Evolutionary conservation across 1,140 invertebrate species (phyloP).

Genomic region (Halesus radiatus): DNA sequence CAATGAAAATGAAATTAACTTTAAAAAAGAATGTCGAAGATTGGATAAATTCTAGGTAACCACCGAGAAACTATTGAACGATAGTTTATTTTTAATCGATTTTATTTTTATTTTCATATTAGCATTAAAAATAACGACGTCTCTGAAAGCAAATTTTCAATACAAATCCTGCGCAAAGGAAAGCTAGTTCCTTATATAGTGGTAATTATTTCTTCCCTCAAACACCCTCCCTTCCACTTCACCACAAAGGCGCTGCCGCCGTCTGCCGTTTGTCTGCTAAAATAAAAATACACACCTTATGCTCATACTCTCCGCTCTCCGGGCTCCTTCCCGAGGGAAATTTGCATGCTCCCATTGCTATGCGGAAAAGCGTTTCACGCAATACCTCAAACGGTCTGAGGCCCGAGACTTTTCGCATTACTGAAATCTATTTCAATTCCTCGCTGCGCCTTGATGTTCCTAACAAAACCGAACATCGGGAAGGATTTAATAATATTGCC

Average conservation of each 20-base stretch:
- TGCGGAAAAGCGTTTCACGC: conserved; percentile 32
- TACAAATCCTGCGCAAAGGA: too few relatives aligned
- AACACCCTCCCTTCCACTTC: not conserved
- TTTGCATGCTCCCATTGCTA: conserved; percentile 55
- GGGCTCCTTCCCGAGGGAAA: conserved; percentile 51
- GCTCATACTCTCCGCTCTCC: conserved; percentile 43
- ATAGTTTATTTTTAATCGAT: too few relatives aligned
- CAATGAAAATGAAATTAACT: too few relatives aligned
- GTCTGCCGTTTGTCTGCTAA: conserved; percentile 29
- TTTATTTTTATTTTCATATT: too few relatives aligned
- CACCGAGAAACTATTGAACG: too few relatives aligned
- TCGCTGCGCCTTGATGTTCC: conserved; percentile 2
- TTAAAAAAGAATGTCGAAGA: too few relatives aligned
- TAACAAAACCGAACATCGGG: too few relatives aligned
- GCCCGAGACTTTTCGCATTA: conserved; percentile 53
- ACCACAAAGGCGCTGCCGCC: not conserved
- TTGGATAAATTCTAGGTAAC: too few relatives aligned
- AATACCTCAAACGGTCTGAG: conserved; percentile 43
- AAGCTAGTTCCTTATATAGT: too few relatives aligned
- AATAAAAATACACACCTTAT: conserved; percentile 51
- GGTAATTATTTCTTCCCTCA: not conserved
- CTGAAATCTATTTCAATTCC: conserved; percentile 54
- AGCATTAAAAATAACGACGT: too few relatives aligned
- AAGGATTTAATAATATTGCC: too few relatives aligned
- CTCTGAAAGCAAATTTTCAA: too few relatives aligned